Evolutionary conservation across 2,888 invertebrate genomes (phyloP).

Genomic region (Athalia circularis): DNA sequence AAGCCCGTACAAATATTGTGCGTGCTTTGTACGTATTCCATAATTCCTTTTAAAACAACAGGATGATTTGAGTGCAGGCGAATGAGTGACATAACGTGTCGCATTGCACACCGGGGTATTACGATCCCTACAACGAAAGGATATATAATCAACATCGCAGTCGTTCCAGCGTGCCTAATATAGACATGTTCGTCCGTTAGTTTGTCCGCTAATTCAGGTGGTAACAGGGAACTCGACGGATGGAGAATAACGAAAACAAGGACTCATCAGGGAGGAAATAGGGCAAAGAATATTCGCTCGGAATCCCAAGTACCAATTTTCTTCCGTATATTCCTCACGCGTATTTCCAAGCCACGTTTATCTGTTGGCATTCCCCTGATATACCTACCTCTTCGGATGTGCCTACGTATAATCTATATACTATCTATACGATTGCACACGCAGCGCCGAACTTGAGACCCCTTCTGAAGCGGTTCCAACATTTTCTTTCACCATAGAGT

Average conservation of each 20-base stretch:
- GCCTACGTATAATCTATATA: too few relatives aligned
- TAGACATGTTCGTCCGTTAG: not conserved
- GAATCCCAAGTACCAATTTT: slow-evolving; percentile 1
- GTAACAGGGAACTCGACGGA: not conserved
- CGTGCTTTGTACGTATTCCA: not conserved
- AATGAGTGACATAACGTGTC: not conserved
- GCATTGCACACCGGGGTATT: slow-evolving; percentile 1
- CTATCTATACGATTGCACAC: too few relatives aligned
- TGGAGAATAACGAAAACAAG: not conserved
- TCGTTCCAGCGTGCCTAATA: not conserved
- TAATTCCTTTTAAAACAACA: not conserved
- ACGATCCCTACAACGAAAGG: not conserved
- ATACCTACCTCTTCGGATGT: not conserved
- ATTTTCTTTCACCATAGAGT: too few relatives aligned
- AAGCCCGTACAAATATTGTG: not conserved
- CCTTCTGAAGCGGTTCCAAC: too few relatives aligned
- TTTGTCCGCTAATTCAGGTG: slow-evolving; percentile 11
- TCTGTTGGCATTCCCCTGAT: not conserved
- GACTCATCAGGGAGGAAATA: not conserved
- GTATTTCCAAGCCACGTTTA: not conserved
- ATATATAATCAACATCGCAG: not conserved
- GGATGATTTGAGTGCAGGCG: slow-evolving; percentile 18
- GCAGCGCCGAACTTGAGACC: too few relatives aligned
- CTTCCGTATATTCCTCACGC: not conserved
- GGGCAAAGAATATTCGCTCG: not conserved